Base-by-base conservation (phyloP, 1,140 invertebrate genomes). In the Neotoxoptera formosana region DNA sequence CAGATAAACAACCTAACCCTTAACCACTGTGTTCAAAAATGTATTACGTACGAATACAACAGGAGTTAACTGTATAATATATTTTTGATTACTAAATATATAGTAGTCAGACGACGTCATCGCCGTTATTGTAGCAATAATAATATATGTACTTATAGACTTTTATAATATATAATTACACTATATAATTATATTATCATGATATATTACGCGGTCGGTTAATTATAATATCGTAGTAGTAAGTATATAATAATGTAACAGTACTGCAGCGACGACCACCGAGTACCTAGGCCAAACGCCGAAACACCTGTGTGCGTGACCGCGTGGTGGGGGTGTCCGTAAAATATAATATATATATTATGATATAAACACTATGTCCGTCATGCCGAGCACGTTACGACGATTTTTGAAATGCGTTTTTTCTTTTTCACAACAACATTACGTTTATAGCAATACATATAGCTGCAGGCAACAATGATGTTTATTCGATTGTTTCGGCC, bases 241-340 rank as follows among this genome's bases (percentile, higher is more conserved):
- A 67, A 67, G 60, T 67, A 17, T 67, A 17, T 41, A 41, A 41
- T 41, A 41, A 41, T 41, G 4, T 41, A 41, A 67, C n/a, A 76
- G 60, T 67, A 67, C 30, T n/a, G 7, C 21, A 67, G 30, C 14
- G n/a, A 3, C 9, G 25, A 60, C 23, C 25, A 6, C 56, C 1
- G 4, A 53, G 1, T 53, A 2, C n/a, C 17, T 76, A 76, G 30
- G 0, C n/a, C 14, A n/a, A 76, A n/a, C 60, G 60, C 60, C n/a
- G n/a, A 76, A 76, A 76, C 60, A 76, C 60, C 60, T 76, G 60
- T 76, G n/a, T n/a, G 60, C 60, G 60, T 76, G 30, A 76, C 60
- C 60, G 60, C 41, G n/a, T n/a, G 4, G 60, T 17, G 60, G 60
- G 60, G 60, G 60, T 76, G 60, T 76, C 60, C 60, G 60, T 67